Percentiles rank a stretch among this genome's conserved stretches.
Conservation (phyloP, 2,888 invertebrate genomes). For the Polydrusus tereticollis region DNA sequence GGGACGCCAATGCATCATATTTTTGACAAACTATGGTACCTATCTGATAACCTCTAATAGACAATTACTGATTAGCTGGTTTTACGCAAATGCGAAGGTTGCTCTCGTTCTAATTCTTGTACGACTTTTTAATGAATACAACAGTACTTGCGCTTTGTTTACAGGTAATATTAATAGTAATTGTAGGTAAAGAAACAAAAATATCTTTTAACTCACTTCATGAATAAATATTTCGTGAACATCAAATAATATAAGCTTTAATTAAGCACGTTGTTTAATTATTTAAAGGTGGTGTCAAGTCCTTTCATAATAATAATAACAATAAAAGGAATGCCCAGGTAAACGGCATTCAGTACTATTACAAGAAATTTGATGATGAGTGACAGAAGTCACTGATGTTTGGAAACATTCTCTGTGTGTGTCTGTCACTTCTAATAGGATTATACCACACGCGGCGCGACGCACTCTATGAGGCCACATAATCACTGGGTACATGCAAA, state of each 20-base stretch:
- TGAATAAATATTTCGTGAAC: neutral
- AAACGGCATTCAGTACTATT: conserved; percentile 26
- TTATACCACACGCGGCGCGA: conserved; percentile 43
- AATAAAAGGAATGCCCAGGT: conserved; percentile 32
- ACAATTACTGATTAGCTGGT: too few species aligned
- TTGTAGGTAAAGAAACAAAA: too few species aligned
- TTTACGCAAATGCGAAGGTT: too few species aligned
- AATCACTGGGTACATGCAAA: conserved; percentile 43
- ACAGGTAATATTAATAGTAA: neutral
- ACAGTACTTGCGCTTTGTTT: too few species aligned
- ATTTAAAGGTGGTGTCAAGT: conserved; percentile 25
- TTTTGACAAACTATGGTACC: too few species aligned
- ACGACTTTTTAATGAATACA: too few species aligned
- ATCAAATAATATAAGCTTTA: neutral
- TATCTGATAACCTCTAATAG: too few species aligned
- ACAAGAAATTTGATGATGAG: conserved; percentile 50
- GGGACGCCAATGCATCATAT: too few species aligned
- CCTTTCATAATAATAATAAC: neutral
- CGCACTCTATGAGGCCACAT: conserved; percentile 41
- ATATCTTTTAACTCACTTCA: neutral
- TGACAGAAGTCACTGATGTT: conserved; percentile 53
- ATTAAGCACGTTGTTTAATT: neutral
- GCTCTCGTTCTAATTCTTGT: too few species aligned
- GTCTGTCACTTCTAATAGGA: conserved; percentile 48
- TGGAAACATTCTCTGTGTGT: conserved; percentile 49